Percentiles rank a stretch among this genome's conserved stretches.
phyloP scores from a whole-genome alignment of 2,797 vertebrate genomes.

The Chaunax sp. region DNA sequence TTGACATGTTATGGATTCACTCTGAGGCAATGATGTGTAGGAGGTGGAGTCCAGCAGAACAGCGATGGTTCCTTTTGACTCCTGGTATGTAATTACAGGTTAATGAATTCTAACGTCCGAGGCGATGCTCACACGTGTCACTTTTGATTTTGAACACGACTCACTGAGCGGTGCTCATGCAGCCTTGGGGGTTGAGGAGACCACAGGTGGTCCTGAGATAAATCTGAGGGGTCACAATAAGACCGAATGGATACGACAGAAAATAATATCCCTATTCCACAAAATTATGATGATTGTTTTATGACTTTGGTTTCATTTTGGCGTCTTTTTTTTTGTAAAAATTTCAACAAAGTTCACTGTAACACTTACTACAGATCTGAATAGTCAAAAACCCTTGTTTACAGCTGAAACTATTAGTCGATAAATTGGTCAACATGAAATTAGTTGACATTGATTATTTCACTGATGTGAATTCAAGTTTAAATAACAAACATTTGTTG shows the following conservation, averaged over 20 bases:
- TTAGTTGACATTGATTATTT: not conserved
- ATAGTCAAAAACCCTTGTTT: not conserved
- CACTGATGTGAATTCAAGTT: not conserved
- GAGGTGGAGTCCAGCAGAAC: slow-evolving; percentile 37
- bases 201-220: not conserved
- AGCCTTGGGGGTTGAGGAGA: not conserved
- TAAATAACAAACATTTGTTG: not conserved
- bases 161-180: not conserved
- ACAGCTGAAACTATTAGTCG: not conserved
- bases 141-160: slow-evolving; percentile 28
- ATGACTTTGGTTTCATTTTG: not conserved
- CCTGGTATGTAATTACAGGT: slow-evolving; percentile 50
- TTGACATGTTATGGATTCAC: slow-evolving; percentile 57
- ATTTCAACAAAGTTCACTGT: not conserved
- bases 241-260: not conserved
- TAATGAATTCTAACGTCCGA: slow-evolving; percentile 43
- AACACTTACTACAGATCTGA: not conserved
- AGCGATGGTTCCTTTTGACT: slow-evolving; percentile 19
- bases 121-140: slow-evolving; percentile 18
- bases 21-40: slow-evolving; percentile 56
- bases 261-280: not conserved
- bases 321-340: not conserved
- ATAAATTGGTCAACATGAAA: not conserved
- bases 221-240: not conserved
- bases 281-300: not conserved